Evolutionary conservation across 2,797 vertebrate genomes (phyloP), one percentile per base, ranked within the genome.

Genomic region (Synaphobranchus kaupii): DNA sequence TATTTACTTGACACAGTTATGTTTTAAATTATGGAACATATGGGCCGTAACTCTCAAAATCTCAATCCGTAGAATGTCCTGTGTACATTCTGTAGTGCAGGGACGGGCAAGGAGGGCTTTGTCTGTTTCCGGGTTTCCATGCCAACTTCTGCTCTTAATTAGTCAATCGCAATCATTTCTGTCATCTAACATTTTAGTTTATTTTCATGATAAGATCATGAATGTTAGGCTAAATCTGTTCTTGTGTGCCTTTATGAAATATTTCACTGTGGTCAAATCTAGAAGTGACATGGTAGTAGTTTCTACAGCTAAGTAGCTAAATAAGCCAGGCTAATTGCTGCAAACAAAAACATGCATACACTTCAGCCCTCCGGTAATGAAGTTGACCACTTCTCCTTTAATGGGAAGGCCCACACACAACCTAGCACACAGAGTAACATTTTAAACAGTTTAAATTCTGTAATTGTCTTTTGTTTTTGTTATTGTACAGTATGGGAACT

Each of bases 401-500:
- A 20, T 76, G 68, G 12, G 31, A 34, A 71, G 68, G 28, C 68
- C 68, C 68, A 71, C 68, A 34, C 73, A 17, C 73, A 44, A 44
- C 20, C 0, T 20, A 3, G 25, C 28, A 44, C n/a, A 71, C 66
- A 71, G 60, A 71, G 60, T 66, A 31, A 71, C 28, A 17, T 13
- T 34, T 76, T 20, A 25, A 48, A 80, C 12, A 2, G 17, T 22
- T 80, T 48, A 25, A 22, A 48, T 80, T 44, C 20, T 80, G 17
- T 48, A 48, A 48, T 48, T 25, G 22, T n/a, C 25, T 17, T 78
- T 9, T 48, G 54, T 56, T 80, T 20, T 80, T 80, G 2, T 25
- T 48, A 44, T n/a, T 80, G 17, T 48, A 73, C 93, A 99, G 98
- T 99, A 98, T 0, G 98, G 98, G 58, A 99, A 98, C 90, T 99